Evolutionary conservation across 2,888 invertebrate species (phyloP).

Genomic region (Hecatera dysodea): DNA sequence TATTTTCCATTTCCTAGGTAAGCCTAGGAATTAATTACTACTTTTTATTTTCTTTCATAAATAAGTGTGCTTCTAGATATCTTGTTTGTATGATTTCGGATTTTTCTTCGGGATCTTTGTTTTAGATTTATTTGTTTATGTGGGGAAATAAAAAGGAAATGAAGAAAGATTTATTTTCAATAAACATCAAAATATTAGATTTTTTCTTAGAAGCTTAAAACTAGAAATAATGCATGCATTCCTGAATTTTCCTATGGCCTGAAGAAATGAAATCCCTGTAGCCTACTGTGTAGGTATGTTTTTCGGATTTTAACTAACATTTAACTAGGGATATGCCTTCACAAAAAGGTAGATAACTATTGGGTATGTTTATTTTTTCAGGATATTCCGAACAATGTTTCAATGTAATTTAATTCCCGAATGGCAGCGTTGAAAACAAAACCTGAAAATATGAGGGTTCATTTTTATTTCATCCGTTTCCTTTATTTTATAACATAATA

Average conservation of each 20-base stretch:
- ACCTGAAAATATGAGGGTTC: slow-evolving; percentile 25
- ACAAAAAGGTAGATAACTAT: neutral
- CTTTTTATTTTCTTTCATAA: neutral
- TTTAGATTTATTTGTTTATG: neutral
- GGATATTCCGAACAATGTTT: neutral
- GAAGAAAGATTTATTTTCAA: neutral
- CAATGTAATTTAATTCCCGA: neutral
- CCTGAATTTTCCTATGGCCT: neutral
- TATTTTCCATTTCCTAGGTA: no score
- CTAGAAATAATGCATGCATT: neutral
- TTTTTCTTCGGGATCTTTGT: neutral
- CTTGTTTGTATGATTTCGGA: no score
- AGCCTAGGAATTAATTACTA: no score
- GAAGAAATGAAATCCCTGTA: neutral
- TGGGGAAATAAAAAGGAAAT: neutral
- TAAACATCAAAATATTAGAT: neutral
- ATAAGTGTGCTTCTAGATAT: neutral
- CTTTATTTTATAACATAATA: slow-evolving; percentile 48
- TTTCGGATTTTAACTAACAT: neutral
- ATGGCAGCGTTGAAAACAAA: slow-evolving; percentile 22
- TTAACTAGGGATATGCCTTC: no score
- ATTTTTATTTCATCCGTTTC: slow-evolving; percentile 46
- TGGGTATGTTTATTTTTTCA: neutral
- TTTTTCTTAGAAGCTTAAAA: neutral
- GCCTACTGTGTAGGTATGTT: neutral